Evolutionary conservation across 1,140 invertebrate genomes (phyloP).

Genomic region (Palaemon carinicauda): DNA sequence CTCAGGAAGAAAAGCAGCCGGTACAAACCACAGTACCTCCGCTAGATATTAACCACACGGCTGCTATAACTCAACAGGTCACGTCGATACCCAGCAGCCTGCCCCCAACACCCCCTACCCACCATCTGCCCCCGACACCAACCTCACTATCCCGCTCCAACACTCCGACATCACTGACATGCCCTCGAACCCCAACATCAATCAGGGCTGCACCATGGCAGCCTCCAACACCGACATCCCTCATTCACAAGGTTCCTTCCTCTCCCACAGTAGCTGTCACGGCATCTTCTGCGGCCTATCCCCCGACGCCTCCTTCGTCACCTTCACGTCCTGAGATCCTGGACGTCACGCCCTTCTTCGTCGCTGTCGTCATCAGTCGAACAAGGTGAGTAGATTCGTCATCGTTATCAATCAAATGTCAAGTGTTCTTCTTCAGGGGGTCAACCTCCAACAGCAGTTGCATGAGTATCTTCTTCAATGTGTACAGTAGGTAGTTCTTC

Average conservation of each 20-base stretch:
- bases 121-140: constrained; percentile 11
- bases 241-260: background rate
- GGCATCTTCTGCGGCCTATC: background rate
- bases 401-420: background rate
- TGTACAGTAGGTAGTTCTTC: background rate
- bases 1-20: no score
- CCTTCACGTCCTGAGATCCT: background rate
- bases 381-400: constrained; percentile 24
- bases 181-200: constrained; percentile 28
- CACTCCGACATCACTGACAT: background rate
- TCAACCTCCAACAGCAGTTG: background rate
- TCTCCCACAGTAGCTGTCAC: background rate
- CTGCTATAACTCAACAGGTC: background rate
- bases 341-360: constrained; percentile 1
- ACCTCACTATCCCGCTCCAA: constrained; percentile 4
- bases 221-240: constrained; percentile 2
- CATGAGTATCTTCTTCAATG: no score
- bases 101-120: background rate
- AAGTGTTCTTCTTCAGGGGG: background rate
- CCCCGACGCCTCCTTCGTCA: background rate
- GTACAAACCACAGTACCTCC: no score
- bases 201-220: constrained; percentile 41
- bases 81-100: background rate
- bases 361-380: constrained; percentile 22
- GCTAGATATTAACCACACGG: no score